phyloP scores from a whole-genome alignment of 2,113 vertebrate genomes.

The Anhinga anhinga region DNA sequence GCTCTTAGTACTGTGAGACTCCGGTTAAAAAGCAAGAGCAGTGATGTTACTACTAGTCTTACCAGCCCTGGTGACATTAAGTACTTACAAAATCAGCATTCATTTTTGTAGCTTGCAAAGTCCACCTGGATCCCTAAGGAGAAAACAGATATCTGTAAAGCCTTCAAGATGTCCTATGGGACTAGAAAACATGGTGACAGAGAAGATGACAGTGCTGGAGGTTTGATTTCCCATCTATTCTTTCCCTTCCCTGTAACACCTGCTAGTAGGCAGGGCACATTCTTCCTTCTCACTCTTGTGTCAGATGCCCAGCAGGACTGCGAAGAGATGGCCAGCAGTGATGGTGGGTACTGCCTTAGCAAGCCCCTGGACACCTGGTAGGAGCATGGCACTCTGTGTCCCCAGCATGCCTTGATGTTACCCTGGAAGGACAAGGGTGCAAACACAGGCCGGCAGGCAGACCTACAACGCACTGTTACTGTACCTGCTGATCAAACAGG shows the following conservation, averaged over 20 bases:
- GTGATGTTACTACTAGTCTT: constrained; percentile 37
- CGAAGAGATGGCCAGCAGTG: background rate
- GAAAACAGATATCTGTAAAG: background rate
- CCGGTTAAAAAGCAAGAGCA: constrained; percentile 21
- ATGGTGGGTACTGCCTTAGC: background rate
- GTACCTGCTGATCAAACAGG: constrained; percentile 96
- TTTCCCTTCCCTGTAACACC: background rate
- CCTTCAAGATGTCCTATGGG: background rate
- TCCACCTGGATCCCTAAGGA: constrained; percentile 96
- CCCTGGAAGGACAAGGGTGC: background rate
- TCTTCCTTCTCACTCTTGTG: background rate
- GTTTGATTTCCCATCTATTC: background rate
- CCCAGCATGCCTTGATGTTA: background rate
- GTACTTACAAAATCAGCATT: constrained; percentile 91
- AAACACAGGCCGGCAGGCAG: background rate
- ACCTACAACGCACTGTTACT: background rate
- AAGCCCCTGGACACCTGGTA: background rate
- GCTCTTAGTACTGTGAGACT: constrained; percentile 3
- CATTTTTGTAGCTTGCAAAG: constrained; percentile 94
- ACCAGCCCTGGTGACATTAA: constrained; percentile 2
- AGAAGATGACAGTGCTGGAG: background rate
- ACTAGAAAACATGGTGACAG: background rate
- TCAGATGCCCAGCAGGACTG: background rate
- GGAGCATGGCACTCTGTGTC: accelerated
- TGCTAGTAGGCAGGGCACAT: background rate